Percentiles rank a stretch among this genome's conserved stretches.
These are phyloP conservation scores for Ptiloglossa arizonensis DNA, from an alignment of 1,140 invertebrate genomes.

Conservation along the genomic window DNA sequence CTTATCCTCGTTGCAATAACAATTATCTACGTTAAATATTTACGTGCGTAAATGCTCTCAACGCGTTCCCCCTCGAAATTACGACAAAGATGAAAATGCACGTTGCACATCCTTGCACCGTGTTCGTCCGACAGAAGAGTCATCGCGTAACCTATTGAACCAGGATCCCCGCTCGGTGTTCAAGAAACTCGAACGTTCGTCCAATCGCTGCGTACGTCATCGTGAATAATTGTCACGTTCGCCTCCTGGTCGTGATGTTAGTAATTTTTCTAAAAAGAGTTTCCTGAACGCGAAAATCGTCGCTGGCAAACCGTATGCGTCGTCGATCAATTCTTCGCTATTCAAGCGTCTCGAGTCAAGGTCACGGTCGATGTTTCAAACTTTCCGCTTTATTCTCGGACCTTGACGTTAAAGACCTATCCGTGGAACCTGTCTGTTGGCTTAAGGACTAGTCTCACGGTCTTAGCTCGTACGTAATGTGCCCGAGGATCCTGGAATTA, in stretches of 20 bases:
- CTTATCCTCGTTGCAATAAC: too few relatives aligned
- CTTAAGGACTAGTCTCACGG: neutral
- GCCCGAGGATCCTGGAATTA: neutral
- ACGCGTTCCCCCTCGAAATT: too few relatives aligned
- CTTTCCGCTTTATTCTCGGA: neutral
- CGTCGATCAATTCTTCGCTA: neutral
- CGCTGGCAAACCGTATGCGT: neutral
- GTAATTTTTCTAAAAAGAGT: neutral
- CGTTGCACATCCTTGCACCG: too few relatives aligned
- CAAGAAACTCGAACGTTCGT: too few relatives aligned
- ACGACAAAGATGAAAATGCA: too few relatives aligned
- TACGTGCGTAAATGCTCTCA: too few relatives aligned
- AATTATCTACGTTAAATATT: too few relatives aligned
- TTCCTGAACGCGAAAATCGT: neutral
- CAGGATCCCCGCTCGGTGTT: too few relatives aligned
- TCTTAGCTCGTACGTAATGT: neutral
- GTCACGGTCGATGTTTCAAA: constrained; percentile 1
- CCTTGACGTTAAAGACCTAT: neutral
- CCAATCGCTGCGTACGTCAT: too few relatives aligned
- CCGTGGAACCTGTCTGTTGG: neutral
- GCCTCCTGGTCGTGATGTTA: neutral
- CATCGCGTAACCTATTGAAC: too few relatives aligned
- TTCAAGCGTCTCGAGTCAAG: neutral
- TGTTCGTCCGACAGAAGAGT: too few relatives aligned
- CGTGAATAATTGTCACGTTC: neutral